Conservation (phyloP, 1,140 invertebrate genomes). For the Conus betulinus region DNA sequence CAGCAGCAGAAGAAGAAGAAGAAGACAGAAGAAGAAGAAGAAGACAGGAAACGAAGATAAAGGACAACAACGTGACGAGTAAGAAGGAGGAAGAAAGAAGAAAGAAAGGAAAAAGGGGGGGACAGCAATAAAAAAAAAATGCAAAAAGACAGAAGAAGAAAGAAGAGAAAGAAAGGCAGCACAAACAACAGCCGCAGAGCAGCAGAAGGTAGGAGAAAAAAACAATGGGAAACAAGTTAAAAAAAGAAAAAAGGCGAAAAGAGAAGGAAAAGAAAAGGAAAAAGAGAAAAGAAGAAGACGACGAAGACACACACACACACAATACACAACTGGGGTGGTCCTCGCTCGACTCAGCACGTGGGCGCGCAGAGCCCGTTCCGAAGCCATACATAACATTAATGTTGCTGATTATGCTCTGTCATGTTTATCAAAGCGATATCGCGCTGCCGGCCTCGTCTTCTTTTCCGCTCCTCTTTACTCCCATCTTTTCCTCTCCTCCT, state of each 20-base stretch:
- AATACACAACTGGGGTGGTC: too few relatives aligned
- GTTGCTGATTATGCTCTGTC: slow-evolving; percentile 10
- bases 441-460: neutral
- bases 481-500: neutral
- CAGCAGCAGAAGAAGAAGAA: too few relatives aligned
- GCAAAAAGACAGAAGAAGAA: neutral
- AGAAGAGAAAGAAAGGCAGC: neutral
- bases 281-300: neutral
- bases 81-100: neutral
- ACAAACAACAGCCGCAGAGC: neutral
- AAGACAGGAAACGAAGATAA: neutral
- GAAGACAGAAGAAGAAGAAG: too few relatives aligned
- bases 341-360: neutral
- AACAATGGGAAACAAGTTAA: too few relatives aligned
- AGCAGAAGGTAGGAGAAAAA: neutral
- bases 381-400: slow-evolving; percentile 11
- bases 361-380: neutral
- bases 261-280: too few relatives aligned
- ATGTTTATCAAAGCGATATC: slow-evolving; percentile 1
- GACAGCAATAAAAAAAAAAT: too few relatives aligned
- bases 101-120: neutral
- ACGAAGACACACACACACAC: too few relatives aligned
- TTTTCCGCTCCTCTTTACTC: neutral
- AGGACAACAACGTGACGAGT: neutral
- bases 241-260: too few relatives aligned